Evolutionary conservation across 2,113 vertebrate species (phyloP).

Genomic region (Phyllostomus discolor): DNA sequence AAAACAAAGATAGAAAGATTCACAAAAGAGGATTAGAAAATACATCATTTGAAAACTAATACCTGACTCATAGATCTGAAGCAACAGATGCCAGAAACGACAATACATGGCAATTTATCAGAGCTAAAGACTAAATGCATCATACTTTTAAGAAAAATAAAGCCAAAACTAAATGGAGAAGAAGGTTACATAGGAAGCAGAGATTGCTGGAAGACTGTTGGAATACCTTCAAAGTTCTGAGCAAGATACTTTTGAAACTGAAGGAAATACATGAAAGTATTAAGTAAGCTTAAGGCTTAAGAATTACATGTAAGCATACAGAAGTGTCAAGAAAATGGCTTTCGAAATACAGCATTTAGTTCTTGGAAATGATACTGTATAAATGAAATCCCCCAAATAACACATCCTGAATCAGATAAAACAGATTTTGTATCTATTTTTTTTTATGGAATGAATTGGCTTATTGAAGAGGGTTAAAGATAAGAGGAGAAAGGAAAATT

Average conservation of each 20-base stretch:
- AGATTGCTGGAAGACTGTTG: background rate
- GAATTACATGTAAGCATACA: background rate
- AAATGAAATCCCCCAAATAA: background rate
- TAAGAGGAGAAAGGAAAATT: background rate
- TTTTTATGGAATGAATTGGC: background rate
- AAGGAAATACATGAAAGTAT: background rate
- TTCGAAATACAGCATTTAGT: background rate
- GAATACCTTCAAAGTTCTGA: background rate
- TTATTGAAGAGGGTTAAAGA: background rate
- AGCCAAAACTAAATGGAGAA: background rate
- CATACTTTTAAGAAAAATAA: background rate
- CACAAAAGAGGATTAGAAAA: background rate
- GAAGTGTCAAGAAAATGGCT: background rate
- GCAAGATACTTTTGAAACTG: background rate
- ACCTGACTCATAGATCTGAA: background rate
- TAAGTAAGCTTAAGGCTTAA: background rate
- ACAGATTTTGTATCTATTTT: background rate
- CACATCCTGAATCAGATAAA: background rate
- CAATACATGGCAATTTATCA: background rate
- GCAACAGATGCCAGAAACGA: background rate
- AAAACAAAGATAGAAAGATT: background rate
- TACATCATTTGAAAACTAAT: background rate
- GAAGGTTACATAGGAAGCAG: background rate
- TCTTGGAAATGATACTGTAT: background rate
- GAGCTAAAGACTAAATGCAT: background rate